phyloP scores from a whole-genome alignment of 2,888 invertebrate genomes.

The Habroteleia sp. region DNA sequence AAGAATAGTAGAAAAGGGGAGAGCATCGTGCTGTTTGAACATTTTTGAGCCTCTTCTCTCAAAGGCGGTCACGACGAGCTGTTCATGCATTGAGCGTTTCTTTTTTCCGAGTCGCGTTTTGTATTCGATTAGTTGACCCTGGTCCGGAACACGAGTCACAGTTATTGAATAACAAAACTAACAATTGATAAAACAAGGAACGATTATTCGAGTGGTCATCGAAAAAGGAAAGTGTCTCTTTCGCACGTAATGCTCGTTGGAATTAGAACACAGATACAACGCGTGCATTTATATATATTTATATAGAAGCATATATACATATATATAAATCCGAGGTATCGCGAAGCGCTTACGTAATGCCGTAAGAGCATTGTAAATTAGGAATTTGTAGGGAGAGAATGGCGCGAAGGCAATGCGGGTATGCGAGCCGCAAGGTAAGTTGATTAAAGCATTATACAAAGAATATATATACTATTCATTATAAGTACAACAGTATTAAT shows the following conservation, averaged over 20 bases:
- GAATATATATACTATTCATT: conserved; percentile 71
- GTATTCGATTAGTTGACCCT: conserved; percentile 23
- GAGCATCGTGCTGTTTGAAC: conserved; percentile 30
- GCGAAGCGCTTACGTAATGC: conserved; percentile 19
- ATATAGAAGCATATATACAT: conserved; percentile 33
- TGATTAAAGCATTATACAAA: conserved; percentile 59
- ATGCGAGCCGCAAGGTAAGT: conserved; percentile 41
- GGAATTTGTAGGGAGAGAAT: conserved; percentile 27
- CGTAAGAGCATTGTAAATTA: conserved; percentile 45
- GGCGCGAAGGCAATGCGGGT: conserved; percentile 34
- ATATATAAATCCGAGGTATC: conserved; percentile 27
- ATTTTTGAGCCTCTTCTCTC: conserved; percentile 48
- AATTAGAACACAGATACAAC: conserved; percentile 25
- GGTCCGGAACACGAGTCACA: conserved; percentile 13
- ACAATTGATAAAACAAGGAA: conserved; percentile 4
- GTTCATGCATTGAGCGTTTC: conserved; percentile 44
- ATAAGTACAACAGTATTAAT: conserved; percentile 77
- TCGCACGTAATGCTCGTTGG: conserved; percentile 42
- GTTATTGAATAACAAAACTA: conserved; percentile 7
- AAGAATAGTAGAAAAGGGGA: not conserved
- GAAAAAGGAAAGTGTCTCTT: conserved; percentile 54
- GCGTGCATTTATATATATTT: conserved; percentile 46
- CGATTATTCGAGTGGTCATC: conserved; percentile 23
- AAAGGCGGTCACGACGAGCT: conserved; percentile 62
- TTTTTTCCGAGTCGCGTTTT: conserved; percentile 27